These are phyloP conservation scores for Megastigmus dorsalis DNA, from an alignment of 2,888 invertebrate genomes.

Conservation along the genomic window DNA sequence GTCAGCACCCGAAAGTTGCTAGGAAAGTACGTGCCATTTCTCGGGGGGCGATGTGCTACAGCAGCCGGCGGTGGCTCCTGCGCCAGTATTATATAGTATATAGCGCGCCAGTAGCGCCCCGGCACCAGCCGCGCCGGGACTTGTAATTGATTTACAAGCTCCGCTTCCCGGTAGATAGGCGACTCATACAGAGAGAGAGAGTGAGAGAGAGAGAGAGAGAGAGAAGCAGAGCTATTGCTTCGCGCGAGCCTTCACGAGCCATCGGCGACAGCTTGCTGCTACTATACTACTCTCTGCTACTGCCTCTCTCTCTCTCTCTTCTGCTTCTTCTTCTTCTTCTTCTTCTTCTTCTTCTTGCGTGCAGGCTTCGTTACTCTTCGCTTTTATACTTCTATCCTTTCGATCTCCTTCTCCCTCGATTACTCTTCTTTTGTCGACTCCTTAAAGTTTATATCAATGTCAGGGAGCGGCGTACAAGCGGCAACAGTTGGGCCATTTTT, in stretches of 20 bases:
- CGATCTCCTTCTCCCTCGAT: slow-evolving; percentile 1
- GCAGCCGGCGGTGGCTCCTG: not conserved
- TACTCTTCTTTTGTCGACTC: slow-evolving; percentile 34
- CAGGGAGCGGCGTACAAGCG: not conserved
- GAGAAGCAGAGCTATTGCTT: slow-evolving; percentile 16
- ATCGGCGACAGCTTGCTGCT: slow-evolving; percentile 51
- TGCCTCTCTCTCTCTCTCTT: not conserved
- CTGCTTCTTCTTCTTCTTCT: slow-evolving; percentile 10
- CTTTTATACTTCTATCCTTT: not conserved
- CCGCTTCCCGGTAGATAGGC: slow-evolving; percentile 52
- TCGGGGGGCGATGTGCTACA: slow-evolving; percentile 43
- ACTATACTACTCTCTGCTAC: slow-evolving; percentile 1
- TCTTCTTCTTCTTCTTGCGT: too few relatives aligned
- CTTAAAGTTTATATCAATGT: slow-evolving; percentile 33
- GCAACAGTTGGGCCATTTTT: too few relatives aligned
- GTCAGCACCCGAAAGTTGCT: slow-evolving; percentile 66
- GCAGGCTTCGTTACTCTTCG: too few relatives aligned
- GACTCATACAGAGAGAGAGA: not conserved
- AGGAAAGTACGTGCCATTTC: slow-evolving; percentile 70
- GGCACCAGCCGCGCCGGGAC: slow-evolving; percentile 62
- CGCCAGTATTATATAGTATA: too few relatives aligned
- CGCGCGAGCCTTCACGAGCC: slow-evolving; percentile 29
- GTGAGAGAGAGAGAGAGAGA: not conserved
- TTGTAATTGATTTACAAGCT: slow-evolving; percentile 74
- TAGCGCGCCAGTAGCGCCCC: slow-evolving; percentile 46